Evolutionary conservation across 2,113 vertebrate species (phyloP).

Genomic region (Pithys albifrons): DNA sequence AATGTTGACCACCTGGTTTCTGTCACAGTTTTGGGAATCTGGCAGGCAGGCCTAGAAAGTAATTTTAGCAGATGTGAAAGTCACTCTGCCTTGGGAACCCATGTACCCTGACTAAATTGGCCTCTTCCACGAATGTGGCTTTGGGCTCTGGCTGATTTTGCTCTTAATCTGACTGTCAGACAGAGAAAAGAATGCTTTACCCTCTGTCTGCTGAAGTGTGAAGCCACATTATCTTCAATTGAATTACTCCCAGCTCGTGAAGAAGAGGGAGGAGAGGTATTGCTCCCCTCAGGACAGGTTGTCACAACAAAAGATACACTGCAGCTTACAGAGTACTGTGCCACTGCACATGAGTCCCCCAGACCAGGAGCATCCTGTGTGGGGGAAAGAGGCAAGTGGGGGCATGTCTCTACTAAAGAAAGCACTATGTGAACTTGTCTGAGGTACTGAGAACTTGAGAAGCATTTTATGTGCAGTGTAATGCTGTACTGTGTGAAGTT

Average conservation of each 20-base stretch:
- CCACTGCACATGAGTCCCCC: not conserved
- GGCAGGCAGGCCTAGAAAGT: not conserved
- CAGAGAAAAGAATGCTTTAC: not conserved
- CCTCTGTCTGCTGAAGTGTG: not conserved
- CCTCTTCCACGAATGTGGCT: not conserved
- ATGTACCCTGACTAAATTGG: not conserved
- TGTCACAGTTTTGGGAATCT: not conserved
- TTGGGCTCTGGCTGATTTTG: not conserved
- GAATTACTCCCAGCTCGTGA: not conserved
- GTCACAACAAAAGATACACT: not conserved
- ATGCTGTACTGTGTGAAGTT: not conserved
- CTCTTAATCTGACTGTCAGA: not conserved
- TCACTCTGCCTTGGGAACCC: not conserved
- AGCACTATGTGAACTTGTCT: not conserved
- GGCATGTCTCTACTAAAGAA: not conserved
- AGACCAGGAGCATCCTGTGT: not conserved
- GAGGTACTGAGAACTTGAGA: not conserved
- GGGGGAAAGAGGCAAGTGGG: not conserved
- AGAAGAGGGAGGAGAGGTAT: not conserved
- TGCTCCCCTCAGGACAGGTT: not conserved
- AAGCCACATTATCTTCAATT: slow-evolving; percentile 9
- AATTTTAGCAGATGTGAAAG: not conserved
- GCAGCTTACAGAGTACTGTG: not conserved
- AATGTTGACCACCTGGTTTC: not conserved
- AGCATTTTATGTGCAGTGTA: not conserved